Evolutionary conservation across 2,888 invertebrate genomes (phyloP).

Genomic region (Halictus quadricinctus): DNA sequence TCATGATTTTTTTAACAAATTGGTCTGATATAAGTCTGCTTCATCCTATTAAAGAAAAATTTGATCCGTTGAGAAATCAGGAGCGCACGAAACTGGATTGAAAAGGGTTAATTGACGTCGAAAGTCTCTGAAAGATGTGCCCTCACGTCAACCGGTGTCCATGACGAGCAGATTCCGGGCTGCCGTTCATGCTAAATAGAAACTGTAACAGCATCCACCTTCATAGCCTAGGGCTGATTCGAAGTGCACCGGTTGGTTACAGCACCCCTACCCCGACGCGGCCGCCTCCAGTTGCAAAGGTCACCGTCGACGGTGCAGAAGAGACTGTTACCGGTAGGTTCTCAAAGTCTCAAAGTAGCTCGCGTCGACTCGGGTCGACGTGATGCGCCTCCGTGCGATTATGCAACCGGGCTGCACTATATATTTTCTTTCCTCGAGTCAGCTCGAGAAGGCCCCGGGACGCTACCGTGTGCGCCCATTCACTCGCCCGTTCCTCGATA

Average conservation of each 20-base stretch:
- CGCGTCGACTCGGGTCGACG: slow-evolving; percentile 30
- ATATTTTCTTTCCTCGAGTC: slow-evolving; percentile 63
- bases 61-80: too few relatives aligned
- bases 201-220: slow-evolving; percentile 54
- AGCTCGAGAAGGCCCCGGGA: slow-evolving; percentile 38
- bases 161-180: slow-evolving; percentile 34
- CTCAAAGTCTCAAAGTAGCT: slow-evolving; percentile 43
- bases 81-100: background rate
- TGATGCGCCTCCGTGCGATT: slow-evolving; percentile 62
- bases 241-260: slow-evolving; percentile 14
- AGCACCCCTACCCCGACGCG: slow-evolving; percentile 52
- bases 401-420: slow-evolving; percentile 67
- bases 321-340: slow-evolving; percentile 38
- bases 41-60: background rate
- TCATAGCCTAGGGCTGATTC: slow-evolving; percentile 28
- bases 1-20: too few relatives aligned
- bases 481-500: slow-evolving; percentile 51
- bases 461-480: slow-evolving; percentile 66
- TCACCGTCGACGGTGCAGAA: slow-evolving; percentile 51
- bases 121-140: slow-evolving; percentile 18
- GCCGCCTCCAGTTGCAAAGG: slow-evolving; percentile 55
- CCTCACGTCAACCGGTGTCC: slow-evolving; percentile 37
- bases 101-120: background rate
- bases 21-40: background rate
- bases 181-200: slow-evolving; percentile 5